Conservation (phyloP, 2,797 vertebrate species). For the Peromyscus melanophrys region DNA sequence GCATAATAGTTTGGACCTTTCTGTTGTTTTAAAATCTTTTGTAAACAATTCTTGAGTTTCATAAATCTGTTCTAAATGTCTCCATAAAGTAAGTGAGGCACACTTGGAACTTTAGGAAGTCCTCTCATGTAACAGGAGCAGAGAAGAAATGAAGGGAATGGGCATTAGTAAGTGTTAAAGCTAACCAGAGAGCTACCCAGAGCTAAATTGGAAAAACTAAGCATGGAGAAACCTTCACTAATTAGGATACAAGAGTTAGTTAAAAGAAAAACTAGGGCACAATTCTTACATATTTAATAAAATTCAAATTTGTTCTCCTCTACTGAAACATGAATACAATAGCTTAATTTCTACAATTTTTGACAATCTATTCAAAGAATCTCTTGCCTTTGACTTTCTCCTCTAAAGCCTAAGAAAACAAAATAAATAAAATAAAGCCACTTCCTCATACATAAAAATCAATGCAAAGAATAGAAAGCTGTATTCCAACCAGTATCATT, state of each 20-base stretch:
- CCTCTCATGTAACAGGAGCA: background rate
- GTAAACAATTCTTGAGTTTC: slow-evolving; percentile 23
- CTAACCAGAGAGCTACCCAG: background rate
- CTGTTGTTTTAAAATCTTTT: background rate
- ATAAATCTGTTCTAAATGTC: background rate
- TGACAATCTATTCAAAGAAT: background rate
- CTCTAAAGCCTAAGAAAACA: background rate
- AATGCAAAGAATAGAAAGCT: slow-evolving; percentile 6
- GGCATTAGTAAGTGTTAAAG: background rate
- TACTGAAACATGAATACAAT: background rate
- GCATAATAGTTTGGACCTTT: background rate
- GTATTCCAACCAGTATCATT: background rate
- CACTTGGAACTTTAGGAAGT: background rate
- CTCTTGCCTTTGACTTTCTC: background rate
- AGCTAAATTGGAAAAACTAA: background rate
- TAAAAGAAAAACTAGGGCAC: background rate
- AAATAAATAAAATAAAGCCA: slow-evolving; percentile 32
- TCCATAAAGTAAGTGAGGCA: background rate
- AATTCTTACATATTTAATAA: background rate
- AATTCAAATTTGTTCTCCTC: background rate
- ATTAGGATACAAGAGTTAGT: background rate
- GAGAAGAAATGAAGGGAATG: background rate
- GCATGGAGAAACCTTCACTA: background rate
- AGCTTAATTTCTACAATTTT: background rate
- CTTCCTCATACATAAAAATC: slow-evolving; percentile 21